Evolutionary conservation across 2,888 invertebrate genomes (phyloP), one percentile per base, ranked within the genome.

Genomic region (Geotrupes spiniger): DNA sequence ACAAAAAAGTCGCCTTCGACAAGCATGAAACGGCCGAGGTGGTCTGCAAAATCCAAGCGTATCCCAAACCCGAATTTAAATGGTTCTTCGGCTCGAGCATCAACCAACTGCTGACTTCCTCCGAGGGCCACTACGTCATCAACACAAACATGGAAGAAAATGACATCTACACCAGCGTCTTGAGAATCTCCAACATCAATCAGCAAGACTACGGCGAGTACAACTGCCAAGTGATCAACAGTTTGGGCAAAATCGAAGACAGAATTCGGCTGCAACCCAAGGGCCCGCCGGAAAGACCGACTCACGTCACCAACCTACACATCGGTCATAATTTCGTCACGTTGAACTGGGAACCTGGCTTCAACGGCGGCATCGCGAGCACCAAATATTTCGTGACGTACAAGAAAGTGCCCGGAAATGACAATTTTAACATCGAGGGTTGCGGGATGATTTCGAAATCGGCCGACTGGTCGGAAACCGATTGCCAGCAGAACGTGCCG

Each of bases 171-270:
- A 85, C 86, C 2, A 91, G 90, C 49, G 79, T 89, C 1, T 72
- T 94, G 26, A 81, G 73, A 64, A 77, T 94, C 57, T 83, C 84
- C 42, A 83, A 85, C 50, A 80, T 93, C 10, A 83, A 85, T 36
- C 81, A 85, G n/a, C 80, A 85, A 42, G 92, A 94, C 66, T 94
- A 93, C 64, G 95, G 95, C 0, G 92, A 92, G 49, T 96, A 94
- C 72, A 88, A 85, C 45, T 96, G 96, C 65, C 83, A 88, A 56
- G 91, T 92, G 4, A 84, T 85, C 11, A 96, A 96, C 68, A 81
- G 83, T 1, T 75, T 92, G 48, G 94, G 94, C 10, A 85, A 77
- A 42, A 84, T 85, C 29, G 81, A 82, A 6, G 85, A 88, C 0
- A 83, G 82, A 51, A 92, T 94, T 40, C 79, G 82, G 5, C 71